Conservation (phyloP, 2,888 invertebrate species). For the Coleophora deauratella region DNA sequence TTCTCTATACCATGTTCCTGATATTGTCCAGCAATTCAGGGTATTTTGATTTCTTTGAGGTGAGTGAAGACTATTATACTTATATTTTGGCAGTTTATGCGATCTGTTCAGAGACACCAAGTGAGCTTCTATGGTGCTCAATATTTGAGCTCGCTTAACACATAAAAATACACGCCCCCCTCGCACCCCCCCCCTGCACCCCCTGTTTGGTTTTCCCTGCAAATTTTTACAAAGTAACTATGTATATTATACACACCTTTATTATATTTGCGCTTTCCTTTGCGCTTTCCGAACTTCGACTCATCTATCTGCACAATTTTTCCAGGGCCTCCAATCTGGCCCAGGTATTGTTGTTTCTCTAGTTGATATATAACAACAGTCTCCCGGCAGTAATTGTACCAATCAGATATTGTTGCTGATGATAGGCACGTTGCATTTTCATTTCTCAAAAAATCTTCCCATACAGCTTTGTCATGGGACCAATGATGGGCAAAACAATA, state of each 20-base stretch:
- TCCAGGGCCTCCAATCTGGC: constrained; percentile 15
- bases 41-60: constrained; percentile 64
- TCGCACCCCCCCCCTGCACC: too few species aligned
- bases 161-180: too few species aligned
- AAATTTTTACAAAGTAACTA: too few species aligned
- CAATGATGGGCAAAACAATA: constrained; percentile 3
- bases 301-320: constrained; percentile 21
- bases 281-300: constrained; percentile 16
- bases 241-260: too few species aligned
- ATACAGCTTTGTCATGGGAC: not conserved
- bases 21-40: constrained; percentile 63
- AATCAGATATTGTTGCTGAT: constrained; percentile 5
- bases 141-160: too few species aligned
- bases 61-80: not conserved
- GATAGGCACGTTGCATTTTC: constrained; percentile 1
- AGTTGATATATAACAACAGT: constrained; percentile 13
- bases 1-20: constrained; percentile 75
- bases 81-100: too few species aligned
- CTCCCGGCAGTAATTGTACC: constrained; percentile 17
- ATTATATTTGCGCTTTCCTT: constrained; percentile 1
- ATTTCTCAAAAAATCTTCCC: constrained; percentile 1
- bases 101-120: too few species aligned
- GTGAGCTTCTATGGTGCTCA: too few species aligned
- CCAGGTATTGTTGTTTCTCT: constrained; percentile 5
- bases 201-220: too few species aligned